Percentiles rank a stretch among this genome's conserved stretches.
Evolutionary conservation across 2,113 vertebrate genomes (phyloP).

Genomic region (Neomonachus schauinslandi): DNA sequence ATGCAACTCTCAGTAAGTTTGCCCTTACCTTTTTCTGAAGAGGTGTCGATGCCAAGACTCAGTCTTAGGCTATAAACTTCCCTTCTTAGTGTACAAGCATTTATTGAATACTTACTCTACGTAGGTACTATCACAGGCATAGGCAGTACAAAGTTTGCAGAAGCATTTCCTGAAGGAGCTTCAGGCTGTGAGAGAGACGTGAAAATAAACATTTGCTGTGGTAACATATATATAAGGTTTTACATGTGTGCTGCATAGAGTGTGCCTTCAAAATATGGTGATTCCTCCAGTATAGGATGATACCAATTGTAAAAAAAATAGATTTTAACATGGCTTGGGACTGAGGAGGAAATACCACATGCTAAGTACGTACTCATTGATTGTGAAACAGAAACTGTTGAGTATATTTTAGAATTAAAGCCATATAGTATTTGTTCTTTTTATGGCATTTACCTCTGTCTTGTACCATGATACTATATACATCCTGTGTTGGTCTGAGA

Average conservation of each 20-base stretch:
- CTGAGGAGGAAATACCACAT: neutral
- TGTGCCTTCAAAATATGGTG: constrained; percentile 28
- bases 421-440: constrained; percentile 1
- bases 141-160: constrained; percentile 15
- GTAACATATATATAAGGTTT: neutral
- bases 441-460: neutral
- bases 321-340: constrained; percentile 3
- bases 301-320: constrained; percentile 17
- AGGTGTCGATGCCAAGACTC: constrained; percentile 5
- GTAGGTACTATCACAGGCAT: neutral
- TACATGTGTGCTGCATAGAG: neutral
- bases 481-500: neutral
- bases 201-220: constrained; percentile 16
- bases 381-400: neutral
- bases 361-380: neutral
- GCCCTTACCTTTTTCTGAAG: constrained; percentile 33
- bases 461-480: neutral
- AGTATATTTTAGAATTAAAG: neutral
- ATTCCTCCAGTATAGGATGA: neutral
- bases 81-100: neutral
- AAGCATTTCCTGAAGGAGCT: constrained; percentile 14
- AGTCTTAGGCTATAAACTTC: neutral
- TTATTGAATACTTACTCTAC: neutral
- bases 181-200: neutral
- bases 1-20: neutral